Evolutionary conservation across 2,888 invertebrate genomes (phyloP), one percentile per base, ranked within the genome.

Genomic region (Ophioninae sp.): DNA sequence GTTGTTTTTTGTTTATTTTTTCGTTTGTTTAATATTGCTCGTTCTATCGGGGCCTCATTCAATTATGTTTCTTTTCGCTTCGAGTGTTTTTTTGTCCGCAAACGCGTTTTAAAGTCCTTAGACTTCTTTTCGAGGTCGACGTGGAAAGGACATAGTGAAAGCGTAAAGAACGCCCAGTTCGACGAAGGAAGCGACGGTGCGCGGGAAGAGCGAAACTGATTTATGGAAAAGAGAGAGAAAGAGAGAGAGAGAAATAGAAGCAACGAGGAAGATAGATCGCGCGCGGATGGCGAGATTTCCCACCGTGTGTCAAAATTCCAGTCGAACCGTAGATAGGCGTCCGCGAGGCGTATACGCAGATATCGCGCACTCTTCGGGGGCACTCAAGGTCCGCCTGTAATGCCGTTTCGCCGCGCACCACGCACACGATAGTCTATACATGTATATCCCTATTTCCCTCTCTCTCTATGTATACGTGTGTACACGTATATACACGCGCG

Each of bases 341-440:
- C 83, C 78, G 78, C 70, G 79, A 84, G 84, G 84, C 84, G 84
- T 79, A 78, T 81, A 81, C 81, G 61, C 79, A 61, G 80, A 76
- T 81, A 73, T 68, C 79, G 74, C 79, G 83, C 81, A 81, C 79
- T 79, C 67, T 77, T 68, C 57, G 83, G 83, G 81, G 72, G 44
- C 79, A 73, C 80, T 79, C 79, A 79, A 81, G 81, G 84, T 84
- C 81, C 84, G 84, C 84, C 84, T 84, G 84, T 76, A 78, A 75
- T 79, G 72, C 72, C 72, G 65, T 65, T 79, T 74, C 74, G 56
- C 81, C 61, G 65, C 79, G 76, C 79, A 77, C 74, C 61, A 77
- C 69, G n/a, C 37, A 79, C 23, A 68, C 65, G 62, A 67, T 10
- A 2, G 10, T 20, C 37, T 62, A 56, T 62, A 57, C 56, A 56